Base-by-base conservation (phyloP, 2,888 invertebrate species). In the Ormyrus thymus region DNA sequence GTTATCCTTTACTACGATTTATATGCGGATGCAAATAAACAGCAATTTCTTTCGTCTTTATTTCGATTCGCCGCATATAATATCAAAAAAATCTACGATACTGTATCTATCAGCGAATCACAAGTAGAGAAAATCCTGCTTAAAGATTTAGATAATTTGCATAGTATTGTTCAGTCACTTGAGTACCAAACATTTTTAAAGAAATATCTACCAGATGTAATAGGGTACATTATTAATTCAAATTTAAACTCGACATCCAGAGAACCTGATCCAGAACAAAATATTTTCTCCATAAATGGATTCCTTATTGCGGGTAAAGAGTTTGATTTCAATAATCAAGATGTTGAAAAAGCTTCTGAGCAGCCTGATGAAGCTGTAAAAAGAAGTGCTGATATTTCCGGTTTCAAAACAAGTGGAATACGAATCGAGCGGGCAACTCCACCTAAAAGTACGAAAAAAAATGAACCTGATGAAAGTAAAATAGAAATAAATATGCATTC, bases 111-210 rank as follows among this genome's bases (percentile, higher is more conserved):
- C 29, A 29, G 29, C 29, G 29, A 29, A 29, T 29, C 29, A 29
- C 29, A 29, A 29, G 29, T 29, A 29, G 29, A 29, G 29, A 29
- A 29, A 29, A 29, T 29, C 29, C 3, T 29, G 29, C 29, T 29
- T 4, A 29, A 4, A 29, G 4, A 29, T 29, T 29, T 29, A 29
- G 29, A 29, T 29, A 29, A 29, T 29, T 29, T 29, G 29, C 2
- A 4, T 29, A 29, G 29, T 29, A 0, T 29, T 29, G 4, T 29
- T 29, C 29, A 53, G 7, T 64, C 71, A 4, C 15, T 9, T 81
- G 69, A 82, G 81, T 78, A 78, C 81, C 66, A 74, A 53, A 74
- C 51, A 10, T 81, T 81, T 68, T 46, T 81, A 58, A 76, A 66
- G 7, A 76, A 77, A 50, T 72, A 77, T n/a, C 45, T 81, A 9